A percentile compares a stretch with the other conserved stretches of the same genome.
These are phyloP conservation scores for Ceyx melanurus DNA, from an alignment of 2,113 vertebrate species.

Conservation along the genomic window DNA sequence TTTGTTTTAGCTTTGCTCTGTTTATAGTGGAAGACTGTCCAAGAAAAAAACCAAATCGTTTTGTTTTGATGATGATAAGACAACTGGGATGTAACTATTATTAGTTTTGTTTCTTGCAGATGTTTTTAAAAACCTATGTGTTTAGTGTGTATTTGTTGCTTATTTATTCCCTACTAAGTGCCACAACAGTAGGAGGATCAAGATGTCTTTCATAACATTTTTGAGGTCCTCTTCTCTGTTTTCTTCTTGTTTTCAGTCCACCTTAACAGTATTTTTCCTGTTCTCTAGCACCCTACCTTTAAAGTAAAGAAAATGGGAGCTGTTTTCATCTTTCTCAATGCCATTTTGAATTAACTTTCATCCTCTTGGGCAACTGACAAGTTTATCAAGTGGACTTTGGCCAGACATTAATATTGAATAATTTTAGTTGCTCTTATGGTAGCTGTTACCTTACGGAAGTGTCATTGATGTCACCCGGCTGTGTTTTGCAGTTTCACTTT, in stretches of 20 bases:
- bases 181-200: neutral
- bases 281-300: neutral
- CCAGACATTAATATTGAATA: neutral
- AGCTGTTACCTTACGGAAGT: conserved; percentile 12
- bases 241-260: neutral
- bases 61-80: neutral
- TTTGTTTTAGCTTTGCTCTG: neutral
- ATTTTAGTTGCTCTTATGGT: neutral
- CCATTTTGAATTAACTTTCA: neutral
- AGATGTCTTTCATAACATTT: neutral
- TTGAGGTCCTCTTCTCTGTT: neutral
- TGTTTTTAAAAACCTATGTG: neutral
- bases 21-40: neutral
- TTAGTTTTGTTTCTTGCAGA: neutral
- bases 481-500: conserved; percentile 49
- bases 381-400: neutral
- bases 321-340: neutral
- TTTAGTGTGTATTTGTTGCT: neutral
- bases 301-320: neutral
- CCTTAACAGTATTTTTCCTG: neutral
- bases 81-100: neutral
- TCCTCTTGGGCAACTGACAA: neutral
- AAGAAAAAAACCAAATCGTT: neutral
- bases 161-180: neutral
- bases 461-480: neutral